Conservation (phyloP, 2,113 vertebrate species). For the Cheilinus undulatus region DNA sequence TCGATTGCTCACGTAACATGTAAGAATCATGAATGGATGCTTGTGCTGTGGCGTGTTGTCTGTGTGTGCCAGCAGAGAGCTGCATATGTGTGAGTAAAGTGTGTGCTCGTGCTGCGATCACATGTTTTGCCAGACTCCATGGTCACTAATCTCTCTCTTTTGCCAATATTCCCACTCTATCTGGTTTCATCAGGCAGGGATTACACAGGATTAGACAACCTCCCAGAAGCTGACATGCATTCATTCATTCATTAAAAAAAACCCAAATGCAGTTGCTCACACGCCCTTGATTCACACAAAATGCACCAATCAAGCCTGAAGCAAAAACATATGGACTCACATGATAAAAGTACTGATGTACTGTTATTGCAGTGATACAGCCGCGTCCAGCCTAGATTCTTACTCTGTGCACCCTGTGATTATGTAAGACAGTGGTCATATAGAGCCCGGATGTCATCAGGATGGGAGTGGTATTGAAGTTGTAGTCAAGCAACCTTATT, state of each 20-base stretch:
- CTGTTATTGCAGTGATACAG: background rate
- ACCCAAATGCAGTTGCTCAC: conserved; percentile 47
- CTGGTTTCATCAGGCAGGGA: conserved; percentile 81
- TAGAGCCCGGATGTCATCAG: conserved; percentile 24
- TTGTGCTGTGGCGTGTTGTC: conserved; percentile 4
- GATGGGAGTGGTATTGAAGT: conserved; percentile 16
- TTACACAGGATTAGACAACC: conserved; percentile 81
- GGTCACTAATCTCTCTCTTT: conserved; percentile 76
- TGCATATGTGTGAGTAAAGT: conserved; percentile 64
- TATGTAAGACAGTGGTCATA: conserved; percentile 32
- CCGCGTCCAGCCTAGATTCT: background rate
- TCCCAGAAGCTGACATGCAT: conserved; percentile 69
- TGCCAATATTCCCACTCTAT: conserved; percentile 81
- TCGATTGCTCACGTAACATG: background rate
- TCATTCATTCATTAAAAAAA: conserved; percentile 75
- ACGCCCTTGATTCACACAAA: conserved; percentile 31
- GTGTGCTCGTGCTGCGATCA: conserved; percentile 67
- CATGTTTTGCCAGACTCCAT: conserved; percentile 75
- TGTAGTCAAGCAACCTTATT: conserved; percentile 31
- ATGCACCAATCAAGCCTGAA: conserved; percentile 18
- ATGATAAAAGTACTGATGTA: background rate
- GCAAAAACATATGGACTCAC: background rate
- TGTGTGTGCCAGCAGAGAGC: conserved; percentile 33
- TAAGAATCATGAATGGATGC: conserved; percentile 48
- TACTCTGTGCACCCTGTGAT: conserved; percentile 21